Conservation (phyloP, 2,888 invertebrate genomes). For the Synanthedon andrenaeformis region DNA sequence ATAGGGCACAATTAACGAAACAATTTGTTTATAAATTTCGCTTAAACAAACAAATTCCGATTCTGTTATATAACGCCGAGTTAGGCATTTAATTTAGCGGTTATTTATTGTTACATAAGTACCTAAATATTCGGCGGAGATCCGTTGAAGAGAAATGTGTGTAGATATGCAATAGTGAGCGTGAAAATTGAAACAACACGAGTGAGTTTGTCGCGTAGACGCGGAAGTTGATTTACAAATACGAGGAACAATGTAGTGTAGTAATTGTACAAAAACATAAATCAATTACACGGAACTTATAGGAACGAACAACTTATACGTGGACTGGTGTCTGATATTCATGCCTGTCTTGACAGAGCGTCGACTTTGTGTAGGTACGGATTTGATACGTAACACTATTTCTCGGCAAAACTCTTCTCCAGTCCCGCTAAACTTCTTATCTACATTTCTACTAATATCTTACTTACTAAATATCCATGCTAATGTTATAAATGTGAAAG, state of each 20-base stretch:
- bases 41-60: no score
- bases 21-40: neutral
- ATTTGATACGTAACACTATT: no score
- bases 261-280: neutral
- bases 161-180: conserved; percentile 26
- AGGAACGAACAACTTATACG: neutral
- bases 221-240: conserved; percentile 9
- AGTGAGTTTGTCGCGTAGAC: conserved; percentile 23
- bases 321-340: no score
- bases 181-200: conserved; percentile 41
- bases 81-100: neutral
- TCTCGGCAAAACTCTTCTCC: no score
- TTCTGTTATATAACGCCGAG: neutral
- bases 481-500: no score
- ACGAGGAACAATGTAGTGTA: neutral
- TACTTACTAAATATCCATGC: no score
- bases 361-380: no score
- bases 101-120: conserved; percentile 26
- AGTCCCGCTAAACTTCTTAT: no score
- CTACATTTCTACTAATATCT: no score
- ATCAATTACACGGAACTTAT: neutral
- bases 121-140: conserved; percentile 37
- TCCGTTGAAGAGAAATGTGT: conserved; percentile 38
- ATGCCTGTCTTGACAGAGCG: no score
- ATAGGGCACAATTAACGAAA: no score